Base-by-base conservation (phyloP, 2,113 vertebrate genomes). In the Perca flavescens region DNA sequence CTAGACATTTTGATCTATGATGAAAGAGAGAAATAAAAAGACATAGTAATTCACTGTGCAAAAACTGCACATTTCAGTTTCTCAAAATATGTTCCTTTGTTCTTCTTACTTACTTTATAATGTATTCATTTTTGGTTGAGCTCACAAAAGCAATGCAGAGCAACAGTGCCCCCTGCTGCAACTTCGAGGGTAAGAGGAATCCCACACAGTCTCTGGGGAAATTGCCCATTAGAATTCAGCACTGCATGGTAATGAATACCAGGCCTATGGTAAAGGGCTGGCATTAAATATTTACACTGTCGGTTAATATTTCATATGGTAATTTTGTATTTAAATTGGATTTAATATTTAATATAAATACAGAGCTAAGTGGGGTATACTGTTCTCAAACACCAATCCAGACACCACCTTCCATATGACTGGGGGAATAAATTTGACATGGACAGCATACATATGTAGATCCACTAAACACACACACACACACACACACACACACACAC, bases 291-390 rank as follows among this genome's bases (percentile, higher is more conserved):
- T 95, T 95, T 89, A 96, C 85, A 80, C 68, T 77, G 56, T 69
- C 15, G 28, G 63, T 95, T 87, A 94, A 96, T 95, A 95, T 94
- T 96, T 95, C 57, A 95, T 94, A 68, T 57, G 77, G 91, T 93
- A 73, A 95, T 95, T 94, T 94, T 94, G 92, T 95, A 94, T 94
- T 94, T 95, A 94, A 95, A 95, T 95, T 95, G 89, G 92, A 95
- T 94, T 95, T 93, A 94, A 94, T 95, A 93, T 94, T 94, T 95
- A 90, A 96, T 95, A 91, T 91, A 94, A 94, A 94, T 95, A 92
- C 90, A 92, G 87, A 89, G 75, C 87, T 94, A 94, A 94, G 90
- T 94, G 92, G 88, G 78, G 86, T 87, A 78, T 84, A 85, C 83
- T 86, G 46, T 92, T 90, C 77, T 91, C 90, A 94, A 93, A 93